Evolutionary conservation across 2,797 vertebrate species (phyloP).

Genomic region (Loris lydekkerianus): DNA sequence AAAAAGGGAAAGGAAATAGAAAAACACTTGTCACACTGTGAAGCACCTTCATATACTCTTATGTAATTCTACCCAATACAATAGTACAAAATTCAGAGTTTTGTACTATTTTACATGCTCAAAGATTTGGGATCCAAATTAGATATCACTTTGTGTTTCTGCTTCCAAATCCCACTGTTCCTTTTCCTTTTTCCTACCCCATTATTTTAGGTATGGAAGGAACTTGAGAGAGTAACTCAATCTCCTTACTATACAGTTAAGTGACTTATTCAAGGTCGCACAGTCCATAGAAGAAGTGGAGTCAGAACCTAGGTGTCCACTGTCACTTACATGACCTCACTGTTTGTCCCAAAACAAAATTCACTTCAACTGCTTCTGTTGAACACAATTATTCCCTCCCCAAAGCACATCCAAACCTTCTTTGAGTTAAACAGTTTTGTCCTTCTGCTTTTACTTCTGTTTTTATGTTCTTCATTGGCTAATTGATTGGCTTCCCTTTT

Average conservation of each 20-base stretch:
- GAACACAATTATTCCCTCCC: not conserved
- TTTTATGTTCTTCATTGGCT: not conserved
- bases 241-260: not conserved
- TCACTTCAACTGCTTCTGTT: not conserved
- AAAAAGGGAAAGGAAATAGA: not conserved
- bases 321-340: not conserved
- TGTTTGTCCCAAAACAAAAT: conserved; percentile 21
- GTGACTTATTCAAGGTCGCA: not conserved
- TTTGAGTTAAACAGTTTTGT: not conserved
- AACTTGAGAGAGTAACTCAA: not conserved
- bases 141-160: not conserved
- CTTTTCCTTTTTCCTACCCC: not conserved
- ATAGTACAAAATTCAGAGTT: not conserved
- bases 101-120: not conserved
- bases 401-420: not conserved
- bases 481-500: conserved; percentile 30
- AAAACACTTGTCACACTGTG: not conserved
- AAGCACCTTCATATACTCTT: not conserved
- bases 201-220: not conserved
- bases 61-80: not conserved
- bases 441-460: conserved; percentile 10
- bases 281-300: not conserved
- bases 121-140: not conserved
- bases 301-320: not conserved
- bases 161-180: not conserved